Percentiles rank a stretch among this genome's conserved stretches.
Evolutionary conservation across 2,113 vertebrate species (phyloP).

Genomic region (Petroica traversi): DNA sequence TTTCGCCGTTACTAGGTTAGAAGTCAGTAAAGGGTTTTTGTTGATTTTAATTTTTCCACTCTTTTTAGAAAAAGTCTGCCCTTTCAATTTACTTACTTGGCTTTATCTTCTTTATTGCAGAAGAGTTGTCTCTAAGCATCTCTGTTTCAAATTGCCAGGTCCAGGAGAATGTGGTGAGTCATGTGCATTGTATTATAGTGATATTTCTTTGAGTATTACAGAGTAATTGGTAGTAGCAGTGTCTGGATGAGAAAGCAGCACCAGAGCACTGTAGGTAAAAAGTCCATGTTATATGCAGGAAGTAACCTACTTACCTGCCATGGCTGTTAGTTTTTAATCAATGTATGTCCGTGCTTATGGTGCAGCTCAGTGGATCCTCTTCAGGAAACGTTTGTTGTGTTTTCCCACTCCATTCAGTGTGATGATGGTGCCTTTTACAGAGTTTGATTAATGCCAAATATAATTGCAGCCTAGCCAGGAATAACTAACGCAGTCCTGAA

Average conservation of each 20-base stretch:
- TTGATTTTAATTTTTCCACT: neutral
- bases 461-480: neutral
- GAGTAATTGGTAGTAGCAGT: neutral
- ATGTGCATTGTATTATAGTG: neutral
- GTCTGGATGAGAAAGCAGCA: neutral
- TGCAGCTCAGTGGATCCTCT: neutral
- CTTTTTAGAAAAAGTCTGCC: neutral
- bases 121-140: constrained; percentile 95
- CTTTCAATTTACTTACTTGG: constrained; percentile 9
- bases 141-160: constrained; percentile 97
- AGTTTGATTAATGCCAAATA: neutral
- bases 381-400: neutral
- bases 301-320: neutral
- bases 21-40: neutral
- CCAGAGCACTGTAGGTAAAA: neutral
- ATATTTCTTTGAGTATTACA: neutral
- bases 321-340: neutral
- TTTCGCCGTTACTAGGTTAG: neutral
- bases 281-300: neutral
- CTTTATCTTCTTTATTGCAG: constrained; percentile 74
- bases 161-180: constrained; percentile 97
- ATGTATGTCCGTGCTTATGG: neutral
- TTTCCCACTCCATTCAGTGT: neutral
- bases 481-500: neutral
- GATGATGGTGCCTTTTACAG: neutral